phyloP scores from a whole-genome alignment of 2,113 vertebrate species.

The Pristiophorus japonicus region DNA sequence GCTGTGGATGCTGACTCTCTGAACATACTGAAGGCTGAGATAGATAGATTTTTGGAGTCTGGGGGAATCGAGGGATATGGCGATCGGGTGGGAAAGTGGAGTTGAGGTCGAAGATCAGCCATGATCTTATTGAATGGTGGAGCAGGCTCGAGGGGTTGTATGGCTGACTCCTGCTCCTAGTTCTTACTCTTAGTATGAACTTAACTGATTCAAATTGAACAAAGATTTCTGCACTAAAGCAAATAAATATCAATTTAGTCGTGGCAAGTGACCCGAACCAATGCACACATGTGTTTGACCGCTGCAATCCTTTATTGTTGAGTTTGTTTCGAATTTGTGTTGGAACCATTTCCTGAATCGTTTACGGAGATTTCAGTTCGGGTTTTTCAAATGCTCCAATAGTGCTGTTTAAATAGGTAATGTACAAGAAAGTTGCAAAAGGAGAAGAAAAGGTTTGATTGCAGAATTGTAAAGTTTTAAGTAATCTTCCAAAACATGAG shows the following conservation, averaged over 20 bases:
- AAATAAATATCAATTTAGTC: neutral
- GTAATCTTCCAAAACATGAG: no score
- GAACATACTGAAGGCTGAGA: no score
- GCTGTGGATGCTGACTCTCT: no score
- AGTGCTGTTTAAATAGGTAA: neutral
- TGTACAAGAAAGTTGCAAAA: neutral
- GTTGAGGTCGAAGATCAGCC: no score
- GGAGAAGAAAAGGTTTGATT: neutral
- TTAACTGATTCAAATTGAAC: neutral
- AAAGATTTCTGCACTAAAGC: neutral
- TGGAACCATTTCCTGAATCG: neutral
- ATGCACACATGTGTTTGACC: neutral
- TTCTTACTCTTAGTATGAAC: no score
- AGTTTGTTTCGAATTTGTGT: neutral
- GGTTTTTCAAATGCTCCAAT: neutral
- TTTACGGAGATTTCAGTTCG: neutral
- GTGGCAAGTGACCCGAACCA: neutral
- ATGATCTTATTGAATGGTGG: no score
- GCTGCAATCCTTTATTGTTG: neutral
- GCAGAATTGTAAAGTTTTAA: neutral
- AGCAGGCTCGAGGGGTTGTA: no score
- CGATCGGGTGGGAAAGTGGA: no score
- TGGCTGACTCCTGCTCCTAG: no score
- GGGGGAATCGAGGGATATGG: no score
- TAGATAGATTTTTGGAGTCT: no score